Evolutionary conservation across 2,797 vertebrate genomes (phyloP).

Genomic region (Hephaestus fuliginosus): DNA sequence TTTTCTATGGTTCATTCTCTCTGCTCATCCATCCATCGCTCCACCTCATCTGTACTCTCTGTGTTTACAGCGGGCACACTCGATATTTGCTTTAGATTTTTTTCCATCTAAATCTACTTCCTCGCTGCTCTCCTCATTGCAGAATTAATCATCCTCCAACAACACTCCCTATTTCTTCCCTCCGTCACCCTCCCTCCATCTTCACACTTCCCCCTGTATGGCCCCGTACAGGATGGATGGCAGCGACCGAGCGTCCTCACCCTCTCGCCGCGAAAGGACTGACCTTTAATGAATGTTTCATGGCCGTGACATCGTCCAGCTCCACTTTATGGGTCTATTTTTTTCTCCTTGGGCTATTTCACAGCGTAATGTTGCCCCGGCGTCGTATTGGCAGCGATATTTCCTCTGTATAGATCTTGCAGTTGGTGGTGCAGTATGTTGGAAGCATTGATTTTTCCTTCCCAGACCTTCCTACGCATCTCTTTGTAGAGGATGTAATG

Average conservation of each 20-base stretch:
- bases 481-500: constrained; percentile 55
- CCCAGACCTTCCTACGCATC: constrained; percentile 45
- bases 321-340: constrained; percentile 58
- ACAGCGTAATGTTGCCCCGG: constrained; percentile 33
- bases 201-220: not conserved
- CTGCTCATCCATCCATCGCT: not conserved
- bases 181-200: constrained; percentile 1
- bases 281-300: constrained; percentile 62
- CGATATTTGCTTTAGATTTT: not conserved
- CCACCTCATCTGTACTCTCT: not conserved
- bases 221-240: constrained; percentile 30
- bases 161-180: not conserved
- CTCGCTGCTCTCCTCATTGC: not conserved
- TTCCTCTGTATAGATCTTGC: constrained; percentile 60
- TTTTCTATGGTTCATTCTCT: not conserved
- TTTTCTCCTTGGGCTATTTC: constrained; percentile 44
- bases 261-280: constrained; percentile 25
- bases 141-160: not conserved
- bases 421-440: constrained; percentile 35
- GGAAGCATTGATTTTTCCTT: constrained; percentile 66
- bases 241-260: constrained; percentile 9
- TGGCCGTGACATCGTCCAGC: constrained; percentile 52
- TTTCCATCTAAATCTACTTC: constrained; percentile 12
- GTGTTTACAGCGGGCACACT: not conserved
- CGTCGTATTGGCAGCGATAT: constrained; percentile 62